A percentile compares a stretch with the other conserved stretches of the same genome.
Evolutionary conservation across 2,888 invertebrate species (phyloP).

Genomic region (Nebria salina): DNA sequence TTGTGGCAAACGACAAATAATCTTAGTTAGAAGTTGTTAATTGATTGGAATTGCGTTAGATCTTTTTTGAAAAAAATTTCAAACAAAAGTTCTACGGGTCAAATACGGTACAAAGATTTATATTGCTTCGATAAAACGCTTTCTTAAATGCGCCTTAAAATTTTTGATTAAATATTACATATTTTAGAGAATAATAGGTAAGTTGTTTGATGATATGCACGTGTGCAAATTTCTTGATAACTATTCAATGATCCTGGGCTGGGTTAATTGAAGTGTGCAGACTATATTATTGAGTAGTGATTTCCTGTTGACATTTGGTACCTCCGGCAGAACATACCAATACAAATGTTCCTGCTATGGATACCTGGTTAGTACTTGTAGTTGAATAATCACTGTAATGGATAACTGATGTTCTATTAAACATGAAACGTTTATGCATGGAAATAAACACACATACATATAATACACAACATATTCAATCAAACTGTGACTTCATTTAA

Average conservation of each 20-base stretch:
- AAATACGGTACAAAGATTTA: too few species aligned
- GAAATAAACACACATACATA: not conserved
- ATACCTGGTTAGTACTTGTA: constrained; percentile 9
- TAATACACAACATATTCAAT: not conserved
- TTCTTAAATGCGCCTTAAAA: too few species aligned
- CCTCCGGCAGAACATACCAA: not conserved
- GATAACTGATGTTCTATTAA: constrained; percentile 29
- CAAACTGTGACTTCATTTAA: too few species aligned
- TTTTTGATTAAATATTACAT: too few species aligned
- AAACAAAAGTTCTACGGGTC: too few species aligned
- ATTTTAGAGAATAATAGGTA: not conserved
- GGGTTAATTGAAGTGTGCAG: not conserved
- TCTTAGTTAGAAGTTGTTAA: too few species aligned
- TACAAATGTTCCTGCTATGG: not conserved
- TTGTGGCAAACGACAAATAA: too few species aligned
- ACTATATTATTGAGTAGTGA: not conserved
- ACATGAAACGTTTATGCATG: not conserved
- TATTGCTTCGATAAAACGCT: too few species aligned
- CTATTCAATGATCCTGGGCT: not conserved
- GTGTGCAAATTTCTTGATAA: not conserved
- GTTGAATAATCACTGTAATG: constrained; percentile 29
- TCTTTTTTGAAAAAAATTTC: too few species aligned
- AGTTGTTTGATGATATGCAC: not conserved
- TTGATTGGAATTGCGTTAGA: too few species aligned
- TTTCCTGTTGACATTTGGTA: not conserved